Evolutionary conservation across 2,888 invertebrate genomes (phyloP).

Genomic region (Agrypnus murinus): DNA sequence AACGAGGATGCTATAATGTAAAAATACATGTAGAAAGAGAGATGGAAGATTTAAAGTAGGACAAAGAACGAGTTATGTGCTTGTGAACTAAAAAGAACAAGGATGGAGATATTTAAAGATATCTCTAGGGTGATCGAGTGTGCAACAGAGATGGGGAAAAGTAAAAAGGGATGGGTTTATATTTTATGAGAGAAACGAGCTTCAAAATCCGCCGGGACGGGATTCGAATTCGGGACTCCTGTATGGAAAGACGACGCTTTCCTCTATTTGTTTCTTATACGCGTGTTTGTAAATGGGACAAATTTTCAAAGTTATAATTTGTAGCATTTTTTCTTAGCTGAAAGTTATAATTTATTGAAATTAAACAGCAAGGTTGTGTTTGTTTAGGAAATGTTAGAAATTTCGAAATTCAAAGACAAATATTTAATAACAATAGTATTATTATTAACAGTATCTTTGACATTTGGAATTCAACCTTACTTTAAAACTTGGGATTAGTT

Average conservation of each 20-base stretch:
- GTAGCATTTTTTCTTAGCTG: constrained; percentile 7
- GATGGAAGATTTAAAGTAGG: neutral
- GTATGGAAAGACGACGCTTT: constrained; percentile 52
- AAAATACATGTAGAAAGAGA: neutral
- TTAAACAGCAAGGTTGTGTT: neutral
- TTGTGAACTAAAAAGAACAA: constrained; percentile 41
- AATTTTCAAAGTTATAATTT: constrained; percentile 19
- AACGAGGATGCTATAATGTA: neutral
- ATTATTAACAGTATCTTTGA: too few relatives aligned
- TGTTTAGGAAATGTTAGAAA: neutral
- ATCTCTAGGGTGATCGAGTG: constrained; percentile 45
- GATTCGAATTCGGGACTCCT: constrained; percentile 56
- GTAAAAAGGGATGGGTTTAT: constrained; percentile 51
- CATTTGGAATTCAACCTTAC: too few relatives aligned
- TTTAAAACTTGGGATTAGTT: too few relatives aligned
- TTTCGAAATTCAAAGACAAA: neutral
- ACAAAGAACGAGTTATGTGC: neutral
- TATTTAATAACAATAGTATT: too few relatives aligned
- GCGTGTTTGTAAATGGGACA: constrained; percentile 39
- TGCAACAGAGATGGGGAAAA: constrained; percentile 55
- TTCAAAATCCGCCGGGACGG: constrained; percentile 59
- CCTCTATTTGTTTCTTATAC: constrained; percentile 44
- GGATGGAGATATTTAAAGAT: constrained; percentile 51
- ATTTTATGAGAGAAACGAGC: constrained; percentile 60
- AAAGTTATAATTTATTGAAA: neutral